Base-by-base conservation (phyloP, 1,140 invertebrate species). In the Drosophila pallidifrons region DNA sequence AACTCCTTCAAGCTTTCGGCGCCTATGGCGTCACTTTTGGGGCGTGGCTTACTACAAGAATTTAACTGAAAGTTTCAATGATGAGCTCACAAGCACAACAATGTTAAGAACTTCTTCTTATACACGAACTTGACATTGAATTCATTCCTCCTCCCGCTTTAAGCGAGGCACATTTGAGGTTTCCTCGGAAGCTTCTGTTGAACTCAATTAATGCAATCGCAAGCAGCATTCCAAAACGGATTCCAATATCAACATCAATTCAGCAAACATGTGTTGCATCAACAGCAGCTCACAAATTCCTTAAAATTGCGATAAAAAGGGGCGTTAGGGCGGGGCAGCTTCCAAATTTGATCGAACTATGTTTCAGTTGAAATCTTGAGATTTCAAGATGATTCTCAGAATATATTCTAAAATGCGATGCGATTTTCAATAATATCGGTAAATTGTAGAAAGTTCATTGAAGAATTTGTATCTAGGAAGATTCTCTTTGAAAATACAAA, bases 111-210 rank as follows among this genome's bases (percentile, higher is more conserved):
- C 10, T 16, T 32, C 52, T 49, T 25, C 20, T 25, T 25, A 8
- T 28, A 32, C 74, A 71, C 65, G 78, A 81, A 81, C 82, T 86
- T 85, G 82, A 86, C 82, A 86, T 86, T 85, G 81, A 81, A 81
- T 38, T 46, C 38, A 30, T 64, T 32, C 11, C 4, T n/a, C n/a
- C 4, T 43, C 13, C 11, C 3, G 32, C 10, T 16, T 15, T 46
- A 25, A 32, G 51, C 3, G 51, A 4, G 25, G 6, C 6, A 13
- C 28, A 13, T 15, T 54, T 54, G 32, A 15, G 28, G 51, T 16
- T 15, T n/a, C 51, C 15, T 52, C 30, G 7, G 28, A 2, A 54
- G 51, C 51, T 54, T 11, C 51, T 35, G 6, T 32, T 54, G 51
- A 49, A 4, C 47, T 28, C 47, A 49, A 49, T 49, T 49, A 25